phyloP scores from a whole-genome alignment of 2,797 vertebrate genomes.

The Chelmon rostratus region DNA sequence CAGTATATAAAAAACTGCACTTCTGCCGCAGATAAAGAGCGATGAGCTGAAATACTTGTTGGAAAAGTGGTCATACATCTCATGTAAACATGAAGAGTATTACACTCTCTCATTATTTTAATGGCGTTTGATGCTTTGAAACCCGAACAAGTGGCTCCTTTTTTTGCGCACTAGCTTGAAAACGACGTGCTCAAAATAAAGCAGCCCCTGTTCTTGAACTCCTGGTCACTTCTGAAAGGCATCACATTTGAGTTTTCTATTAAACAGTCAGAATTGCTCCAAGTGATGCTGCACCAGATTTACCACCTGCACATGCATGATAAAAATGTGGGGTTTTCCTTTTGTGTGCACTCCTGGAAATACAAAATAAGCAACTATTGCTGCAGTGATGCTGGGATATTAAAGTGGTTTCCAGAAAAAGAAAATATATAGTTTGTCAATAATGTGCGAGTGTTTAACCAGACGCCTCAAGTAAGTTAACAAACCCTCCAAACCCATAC shows the following conservation, averaged over 20 bases:
- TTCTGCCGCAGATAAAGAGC: constrained; percentile 2
- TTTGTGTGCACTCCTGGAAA: not conserved
- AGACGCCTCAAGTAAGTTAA: not conserved
- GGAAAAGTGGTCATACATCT: not conserved
- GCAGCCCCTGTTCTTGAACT: not conserved
- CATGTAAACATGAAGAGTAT: not conserved
- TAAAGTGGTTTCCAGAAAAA: not conserved
- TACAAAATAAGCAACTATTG: not conserved
- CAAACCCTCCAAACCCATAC: not conserved
- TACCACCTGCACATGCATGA: not conserved
- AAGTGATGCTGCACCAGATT: not conserved
- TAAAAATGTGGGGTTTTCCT: not conserved
- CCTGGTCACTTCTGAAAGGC: not conserved
- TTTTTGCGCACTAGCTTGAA: not conserved
- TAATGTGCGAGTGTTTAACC: not conserved
- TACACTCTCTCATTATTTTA: constrained; percentile 1
- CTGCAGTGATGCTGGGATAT: not conserved
- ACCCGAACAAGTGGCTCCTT: not conserved
- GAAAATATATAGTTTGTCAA: not conserved
- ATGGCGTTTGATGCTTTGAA: not conserved
- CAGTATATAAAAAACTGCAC: not conserved
- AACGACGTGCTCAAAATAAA: not conserved
- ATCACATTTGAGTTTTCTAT: not conserved
- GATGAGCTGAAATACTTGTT: constrained; percentile 6
- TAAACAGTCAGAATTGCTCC: not conserved